Evolutionary conservation across 2,888 invertebrate species (phyloP).

Genomic region (Cyaniris semiargus): DNA sequence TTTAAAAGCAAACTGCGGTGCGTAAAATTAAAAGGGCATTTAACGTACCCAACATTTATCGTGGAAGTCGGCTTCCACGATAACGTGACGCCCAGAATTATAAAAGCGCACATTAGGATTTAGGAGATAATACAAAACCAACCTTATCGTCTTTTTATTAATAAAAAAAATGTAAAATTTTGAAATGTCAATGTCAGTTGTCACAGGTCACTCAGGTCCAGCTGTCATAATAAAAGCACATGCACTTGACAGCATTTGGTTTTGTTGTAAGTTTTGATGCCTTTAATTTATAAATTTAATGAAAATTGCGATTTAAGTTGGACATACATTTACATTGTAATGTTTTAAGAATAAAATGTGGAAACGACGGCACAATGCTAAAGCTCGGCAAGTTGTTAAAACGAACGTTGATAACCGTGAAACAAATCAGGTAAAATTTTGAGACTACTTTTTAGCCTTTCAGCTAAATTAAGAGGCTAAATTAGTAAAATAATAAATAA

Average conservation of each 20-base stretch:
- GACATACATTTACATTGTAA: no score
- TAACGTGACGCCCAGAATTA: no score
- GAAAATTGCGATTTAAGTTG: background rate
- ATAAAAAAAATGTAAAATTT: no score
- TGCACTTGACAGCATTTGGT: conserved; percentile 37
- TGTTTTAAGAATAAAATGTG: conserved; percentile 75
- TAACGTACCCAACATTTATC: no score
- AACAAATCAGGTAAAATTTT: conserved; percentile 82
- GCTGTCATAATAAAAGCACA: conserved; percentile 63
- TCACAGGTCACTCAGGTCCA: background rate
- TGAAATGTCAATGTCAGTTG: no score
- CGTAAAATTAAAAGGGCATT: no score
- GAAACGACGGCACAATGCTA: conserved; percentile 87
- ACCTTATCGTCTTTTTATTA: no score
- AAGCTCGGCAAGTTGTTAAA: conserved; percentile 85
- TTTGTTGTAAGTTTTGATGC: background rate
- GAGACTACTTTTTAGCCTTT: conserved; percentile 22
- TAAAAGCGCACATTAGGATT: no score
- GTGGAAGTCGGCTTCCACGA: no score
- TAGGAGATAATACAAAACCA: no score
- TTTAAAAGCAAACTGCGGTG: no score
- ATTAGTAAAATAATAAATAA: no score
- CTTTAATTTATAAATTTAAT: background rate
- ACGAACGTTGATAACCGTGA: conserved; percentile 85
- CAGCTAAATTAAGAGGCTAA: background rate